Conservation (phyloP, 2,113 vertebrate genomes). For the Notothenia rossii region DNA sequence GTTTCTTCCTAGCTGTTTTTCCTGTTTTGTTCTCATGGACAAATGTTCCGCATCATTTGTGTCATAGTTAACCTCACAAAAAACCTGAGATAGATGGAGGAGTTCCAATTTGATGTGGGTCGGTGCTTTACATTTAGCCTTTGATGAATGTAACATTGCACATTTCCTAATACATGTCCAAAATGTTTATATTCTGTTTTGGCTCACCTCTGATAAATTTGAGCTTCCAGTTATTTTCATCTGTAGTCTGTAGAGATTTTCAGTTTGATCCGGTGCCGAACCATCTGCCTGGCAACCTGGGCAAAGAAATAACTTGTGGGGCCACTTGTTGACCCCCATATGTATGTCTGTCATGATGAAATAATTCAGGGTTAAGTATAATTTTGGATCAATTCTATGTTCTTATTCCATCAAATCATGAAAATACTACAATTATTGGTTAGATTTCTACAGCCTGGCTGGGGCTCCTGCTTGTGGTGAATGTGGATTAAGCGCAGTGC, state of each 20-base stretch:
- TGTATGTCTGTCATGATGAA: neutral
- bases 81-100: neutral
- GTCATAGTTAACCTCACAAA: slow-evolving; percentile 32
- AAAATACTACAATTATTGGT: no score
- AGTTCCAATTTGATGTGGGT: no score
- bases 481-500: no score
- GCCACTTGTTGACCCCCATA: no score
- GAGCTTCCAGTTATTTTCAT: no score
- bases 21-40: slow-evolving; percentile 23
- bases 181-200: neutral
- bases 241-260: neutral
- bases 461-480: no score
- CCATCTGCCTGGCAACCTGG: neutral
- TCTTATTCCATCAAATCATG: no score
- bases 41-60: neutral
- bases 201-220: neutral
- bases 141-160: no score
- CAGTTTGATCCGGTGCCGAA: neutral
- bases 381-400: no score
- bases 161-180: no score
- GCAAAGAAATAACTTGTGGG: neutral
- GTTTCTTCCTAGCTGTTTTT: slow-evolving; percentile 43
- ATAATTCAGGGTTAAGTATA: neutral
- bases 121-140: no score
- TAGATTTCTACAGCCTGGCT: no score